Base-by-base conservation (phyloP, 2,888 invertebrate genomes). In the Invenusta paracnida region DNA sequence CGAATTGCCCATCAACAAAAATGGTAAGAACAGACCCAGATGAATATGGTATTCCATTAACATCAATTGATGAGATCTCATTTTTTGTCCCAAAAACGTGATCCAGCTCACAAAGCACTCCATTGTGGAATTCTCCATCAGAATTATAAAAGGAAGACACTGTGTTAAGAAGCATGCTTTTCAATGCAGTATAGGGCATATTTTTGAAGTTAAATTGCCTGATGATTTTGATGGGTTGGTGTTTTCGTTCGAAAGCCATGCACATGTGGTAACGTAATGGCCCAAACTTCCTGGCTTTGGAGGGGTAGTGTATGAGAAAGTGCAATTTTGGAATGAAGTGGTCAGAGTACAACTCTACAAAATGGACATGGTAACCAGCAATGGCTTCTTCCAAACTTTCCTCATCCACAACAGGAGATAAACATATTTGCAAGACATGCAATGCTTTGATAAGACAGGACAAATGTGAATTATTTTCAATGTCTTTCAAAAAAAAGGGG, bases 141-240 rank as follows among this genome's bases (percentile, higher is more conserved):
- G n/a, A n/a, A n/a, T n/a, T n/a, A n/a, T n/a, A n/a, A n/a, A n/a
- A n/a, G n/a, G n/a, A n/a, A n/a, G n/a, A n/a, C n/a, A n/a, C n/a
- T n/a, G n/a, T n/a, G n/a, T n/a, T n/a, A n/a, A n/a, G n/a, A n/a
- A n/a, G n/a, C n/a, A n/a, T n/a, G n/a, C n/a, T n/a, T 27, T 79
- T 79, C 23, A 27, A 11, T 23, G 79, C 79, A 27, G 11, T 79
- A 11, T 5, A 27, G 5, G 79, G 79, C 29, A 79, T 79, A 79
- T 79, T 79, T 23, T 23, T 79, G 79, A 79, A 79, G 27, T 79
- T 79, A 27, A 79, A 79, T 13, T 79, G 79, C 79, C 79, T 11
- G 27, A 79, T 27, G 23, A 13, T 79, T 23, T 79, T 79, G 79
- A 79, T 5, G 2, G 27, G 5, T 23, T 79, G 79, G 23, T 79